Evolutionary conservation across 2,797 vertebrate genomes (phyloP).

Genomic region (Acanthurus leucopareius): DNA sequence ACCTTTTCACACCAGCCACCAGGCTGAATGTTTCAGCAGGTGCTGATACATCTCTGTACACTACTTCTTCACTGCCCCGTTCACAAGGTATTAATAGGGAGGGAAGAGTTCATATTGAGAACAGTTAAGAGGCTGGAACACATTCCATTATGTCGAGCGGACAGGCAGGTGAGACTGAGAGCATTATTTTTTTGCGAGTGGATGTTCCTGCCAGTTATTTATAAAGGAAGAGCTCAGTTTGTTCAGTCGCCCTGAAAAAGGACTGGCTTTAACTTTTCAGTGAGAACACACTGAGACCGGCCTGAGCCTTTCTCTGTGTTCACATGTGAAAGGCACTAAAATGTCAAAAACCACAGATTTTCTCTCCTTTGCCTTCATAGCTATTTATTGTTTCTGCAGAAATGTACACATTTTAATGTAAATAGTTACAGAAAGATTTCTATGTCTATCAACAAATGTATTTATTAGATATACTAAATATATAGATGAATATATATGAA

Average conservation of each 20-base stretch:
- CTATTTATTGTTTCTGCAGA: slow-evolving; percentile 82
- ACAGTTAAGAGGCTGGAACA: slow-evolving; percentile 58
- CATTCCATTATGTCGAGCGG: slow-evolving; percentile 75
- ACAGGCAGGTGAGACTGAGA: slow-evolving; percentile 49
- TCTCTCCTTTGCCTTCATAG: slow-evolving; percentile 69
- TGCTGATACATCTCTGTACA: slow-evolving; percentile 57
- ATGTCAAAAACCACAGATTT: slow-evolving; percentile 53
- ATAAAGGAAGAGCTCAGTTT: slow-evolving; percentile 43
- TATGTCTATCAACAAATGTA: slow-evolving; percentile 86
- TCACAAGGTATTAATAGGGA: slow-evolving; percentile 51
- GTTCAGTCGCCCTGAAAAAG: slow-evolving; percentile 28
- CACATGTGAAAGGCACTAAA: slow-evolving; percentile 38
- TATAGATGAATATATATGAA: slow-evolving; percentile 82
- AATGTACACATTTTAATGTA: slow-evolving; percentile 81
- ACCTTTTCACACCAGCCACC: slow-evolving; percentile 48
- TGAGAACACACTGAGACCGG: slow-evolving; percentile 10
- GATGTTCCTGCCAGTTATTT: slow-evolving; percentile 51
- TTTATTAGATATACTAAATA: slow-evolving; percentile 87
- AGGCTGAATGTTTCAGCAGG: slow-evolving; percentile 49
- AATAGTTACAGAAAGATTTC: slow-evolving; percentile 84
- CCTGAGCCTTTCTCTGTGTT: slow-evolving; percentile 33
- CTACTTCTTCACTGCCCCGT: slow-evolving; percentile 54
- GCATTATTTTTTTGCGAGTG: slow-evolving; percentile 29
- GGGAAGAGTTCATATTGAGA: slow-evolving; percentile 46
- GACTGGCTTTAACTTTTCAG: slow-evolving; percentile 41